phyloP scores from a whole-genome alignment of 2,888 invertebrate species.

The Eristalis pertinax region DNA sequence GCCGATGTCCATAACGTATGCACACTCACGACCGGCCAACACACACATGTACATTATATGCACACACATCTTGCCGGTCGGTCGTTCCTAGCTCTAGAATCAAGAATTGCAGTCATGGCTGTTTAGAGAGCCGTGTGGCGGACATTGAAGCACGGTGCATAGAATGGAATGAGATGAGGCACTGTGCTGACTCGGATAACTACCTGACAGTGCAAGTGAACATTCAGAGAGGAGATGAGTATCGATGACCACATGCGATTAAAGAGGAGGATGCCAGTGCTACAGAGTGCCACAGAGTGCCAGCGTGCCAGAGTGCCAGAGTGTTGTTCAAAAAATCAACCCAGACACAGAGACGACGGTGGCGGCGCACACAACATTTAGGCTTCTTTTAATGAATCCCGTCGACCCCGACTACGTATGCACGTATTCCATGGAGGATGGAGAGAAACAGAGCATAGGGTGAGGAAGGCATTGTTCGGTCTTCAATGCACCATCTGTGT shows the following conservation, averaged over 20 bases:
- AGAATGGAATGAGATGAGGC: constrained; percentile 69
- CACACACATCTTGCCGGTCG: constrained; percentile 12
- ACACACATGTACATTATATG: not conserved
- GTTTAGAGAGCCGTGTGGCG: constrained; percentile 42
- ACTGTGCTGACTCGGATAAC: constrained; percentile 69
- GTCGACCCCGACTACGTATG: not conserved
- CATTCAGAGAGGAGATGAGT: constrained; percentile 67
- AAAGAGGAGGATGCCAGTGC: constrained; percentile 68
- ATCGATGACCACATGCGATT: constrained; percentile 72
- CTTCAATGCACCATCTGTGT: not conserved
- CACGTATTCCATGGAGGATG: not conserved
- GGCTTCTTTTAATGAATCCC: constrained; percentile 62
- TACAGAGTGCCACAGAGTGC: constrained; percentile 15
- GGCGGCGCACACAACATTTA: constrained; percentile 62
- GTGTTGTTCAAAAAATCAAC: constrained; percentile 44
- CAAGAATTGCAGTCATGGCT: constrained; percentile 71
- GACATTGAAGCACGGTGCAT: constrained; percentile 68
- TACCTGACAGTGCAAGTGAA: constrained; percentile 71
- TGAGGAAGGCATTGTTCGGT: constrained; percentile 53
- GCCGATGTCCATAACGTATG: constrained; percentile 61
- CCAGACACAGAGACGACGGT: constrained; percentile 64
- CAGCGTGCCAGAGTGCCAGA: constrained; percentile 11
- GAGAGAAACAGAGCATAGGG: constrained; percentile 33
- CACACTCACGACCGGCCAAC: constrained; percentile 46
- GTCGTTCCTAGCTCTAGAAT: constrained; percentile 60